Base-by-base conservation (phyloP, 2,797 vertebrate species). In the Pelodytes ibericus region DNA sequence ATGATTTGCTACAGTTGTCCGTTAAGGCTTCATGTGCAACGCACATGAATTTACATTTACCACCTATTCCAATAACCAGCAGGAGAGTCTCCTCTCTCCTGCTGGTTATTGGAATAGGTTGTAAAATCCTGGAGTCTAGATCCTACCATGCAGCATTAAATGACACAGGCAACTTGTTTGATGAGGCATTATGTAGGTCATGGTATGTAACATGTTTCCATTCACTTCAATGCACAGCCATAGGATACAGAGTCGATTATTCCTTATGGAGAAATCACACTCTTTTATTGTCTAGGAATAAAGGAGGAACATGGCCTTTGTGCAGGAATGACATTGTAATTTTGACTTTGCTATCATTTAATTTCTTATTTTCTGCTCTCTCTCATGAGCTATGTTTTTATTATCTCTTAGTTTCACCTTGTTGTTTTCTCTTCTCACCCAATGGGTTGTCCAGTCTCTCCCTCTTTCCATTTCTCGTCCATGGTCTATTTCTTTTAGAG, bases 171-270 rank as follows among this genome's bases (percentile, higher is more conserved):
- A 44, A 16, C 13, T 44, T 16, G 41, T 44, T 44, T 44, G 41
- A 53, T 22, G 49, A 8, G 49, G n/a, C 8, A 11, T 24, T 53
- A 53, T 53, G n/a, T 53, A 53, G 49, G 49, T 53, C 49, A 53
- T 24, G 49, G 49, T 53, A 53, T 22, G 49, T 53, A 53, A 53
- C 49, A 24, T 53, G 20, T 44, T 53, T 24, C 49, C 16, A 8
- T 53, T 53, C 49, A 53, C 20, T 53, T 53, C 49, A 53, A 16
- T 53, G 22, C 13, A 53, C 20, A 53, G 49, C 49, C 49, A 53
- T 53, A 22, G 7, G 49, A 53, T 53, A 22, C 24, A 53, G 49
- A 24, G 49, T 53, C 16, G 20, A 53, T 53, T 53, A 13, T 53
- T 53, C 49, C 49, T 20, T 22, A 53, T 5, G 11, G 49, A 53